Evolutionary conservation across 2,113 vertebrate genomes (phyloP), one percentile per base, ranked within the genome.

Genomic region (Turdus rufiventris): DNA sequence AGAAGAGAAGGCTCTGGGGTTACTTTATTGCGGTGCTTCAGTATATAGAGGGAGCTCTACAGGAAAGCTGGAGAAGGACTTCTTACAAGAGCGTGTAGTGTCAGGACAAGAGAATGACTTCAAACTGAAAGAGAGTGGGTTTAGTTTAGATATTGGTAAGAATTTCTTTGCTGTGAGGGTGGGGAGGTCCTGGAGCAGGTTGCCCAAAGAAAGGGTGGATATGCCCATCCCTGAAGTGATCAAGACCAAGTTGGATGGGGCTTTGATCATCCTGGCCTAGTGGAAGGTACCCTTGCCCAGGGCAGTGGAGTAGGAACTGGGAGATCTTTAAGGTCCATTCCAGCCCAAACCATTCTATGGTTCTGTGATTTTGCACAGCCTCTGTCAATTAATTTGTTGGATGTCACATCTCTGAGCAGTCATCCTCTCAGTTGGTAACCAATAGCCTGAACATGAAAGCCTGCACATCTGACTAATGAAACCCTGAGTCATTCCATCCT

Each of bases 401-500:
- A 40, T 94, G 60, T 83, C 20, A 8, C 78, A 50, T 53, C 66
- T 94, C 60, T 40, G n/a, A 65, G 71, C 42, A 45, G 43, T 36
- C 66, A 34, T 63, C 24, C 28, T 91, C 57, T 90, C 45, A 56
- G 54, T 0, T 77, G 80, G 70, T 67, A 81, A 67, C 78, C 73
- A 81, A 7, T 21, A 60, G 66, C 56, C 65, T 62, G 18, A 89
- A 83, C 85, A 79, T 93, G 70, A 96, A 96, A 96, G 78, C 53
- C 34, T 67, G n/a, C 70, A 17, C 61, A n/a, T 78, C 50, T 80
- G 72, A 43, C 65, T 91, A 17, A 72, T 88, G 87, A 94, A 84
- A 78, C 40, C 79, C 57, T 94, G 89, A 93, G 80, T 95, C 91
- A 96, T 63, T 66, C 71, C 15, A 9, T 47, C 67, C 80, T 63